Base-by-base conservation (phyloP, 2,113 vertebrate genomes). In the Formicarius rufipectus region DNA sequence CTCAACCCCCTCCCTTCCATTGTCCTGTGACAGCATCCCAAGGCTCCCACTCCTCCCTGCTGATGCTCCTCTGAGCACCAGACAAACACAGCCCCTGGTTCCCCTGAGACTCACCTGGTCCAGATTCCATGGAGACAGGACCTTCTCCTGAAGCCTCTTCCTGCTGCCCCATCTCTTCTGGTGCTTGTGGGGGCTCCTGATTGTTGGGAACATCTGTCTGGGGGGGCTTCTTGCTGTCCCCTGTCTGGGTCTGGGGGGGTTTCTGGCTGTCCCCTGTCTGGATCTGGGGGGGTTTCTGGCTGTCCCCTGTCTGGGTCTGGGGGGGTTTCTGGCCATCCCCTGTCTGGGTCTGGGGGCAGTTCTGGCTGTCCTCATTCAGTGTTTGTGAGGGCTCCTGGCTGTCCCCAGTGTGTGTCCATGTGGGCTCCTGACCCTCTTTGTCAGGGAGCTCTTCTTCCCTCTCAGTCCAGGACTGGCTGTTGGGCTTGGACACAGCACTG, bases 401-500 rank as follows among this genome's bases (percentile, higher is more conserved):
- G 0, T 30, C 9, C 15, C 4, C 12, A 8, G 5, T 1, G 2
- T 4, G 7, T 3, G 53, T 20, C 67, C 14, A 8, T 0, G 5
- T 33, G 8, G 40, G 0, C 16, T 82, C 44, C 67, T 24, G 62
- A 4, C 6, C 4, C 8, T 28, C 69, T 28, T 20, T 71, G 76
- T 37, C 28, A 30, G 66, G 39, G 3, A 96, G 93, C 35, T 98
- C 97, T 40, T 97, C 96, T 10, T 95, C 96, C 14, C 93, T 95
- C 74, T 97, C 87, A 14, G 96, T 87, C 77, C 10, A 37, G 27
- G 96, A 96, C 59, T 97, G 97, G 85, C 97, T 87, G 50, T 98
- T 97, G 2, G 98, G 97, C 76, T 98, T 98, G 96, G 97, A 96
- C 68, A 98, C 77, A 2, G 97, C 97, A 11, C 97, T 97, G 94